Percentiles rank a stretch among this genome's conserved stretches.
Conservation (phyloP, 2,797 vertebrate species). For the Pogoniulus pusillus region DNA sequence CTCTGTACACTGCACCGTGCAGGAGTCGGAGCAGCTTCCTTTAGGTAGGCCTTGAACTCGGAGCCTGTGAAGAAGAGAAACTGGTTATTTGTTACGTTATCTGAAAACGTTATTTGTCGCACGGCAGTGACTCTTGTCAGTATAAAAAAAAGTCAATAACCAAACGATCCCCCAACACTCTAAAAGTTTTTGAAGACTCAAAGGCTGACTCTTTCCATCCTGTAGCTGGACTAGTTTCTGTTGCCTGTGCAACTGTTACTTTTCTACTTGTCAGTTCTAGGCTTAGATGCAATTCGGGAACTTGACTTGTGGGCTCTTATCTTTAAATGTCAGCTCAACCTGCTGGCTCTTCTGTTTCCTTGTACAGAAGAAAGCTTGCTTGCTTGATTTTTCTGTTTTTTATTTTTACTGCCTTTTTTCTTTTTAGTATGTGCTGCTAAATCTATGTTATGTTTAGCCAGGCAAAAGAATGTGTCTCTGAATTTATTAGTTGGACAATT, state of each 20-base stretch:
- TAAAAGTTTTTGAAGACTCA: background rate
- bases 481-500: constrained; percentile 15
- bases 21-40: background rate
- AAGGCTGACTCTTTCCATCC: background rate
- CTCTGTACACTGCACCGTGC: background rate
- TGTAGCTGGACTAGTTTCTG: background rate
- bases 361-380: background rate
- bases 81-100: background rate
- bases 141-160: background rate
- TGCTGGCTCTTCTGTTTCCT: background rate
- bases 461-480: background rate
- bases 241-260: background rate
- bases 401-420: background rate
- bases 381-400: background rate
- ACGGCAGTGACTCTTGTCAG: background rate
- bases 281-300: background rate
- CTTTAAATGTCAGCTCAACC: constrained; percentile 1
- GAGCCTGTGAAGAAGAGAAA: background rate
- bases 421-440: background rate
- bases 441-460: background rate
- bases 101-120: background rate
- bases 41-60: background rate
- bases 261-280: background rate
- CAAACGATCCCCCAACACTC: background rate
- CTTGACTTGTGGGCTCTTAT: background rate